Evolutionary conservation across 2,113 vertebrate genomes (phyloP), one percentile per base, ranked within the genome.

Genomic region (Microcebus lehilahytsara): DNA sequence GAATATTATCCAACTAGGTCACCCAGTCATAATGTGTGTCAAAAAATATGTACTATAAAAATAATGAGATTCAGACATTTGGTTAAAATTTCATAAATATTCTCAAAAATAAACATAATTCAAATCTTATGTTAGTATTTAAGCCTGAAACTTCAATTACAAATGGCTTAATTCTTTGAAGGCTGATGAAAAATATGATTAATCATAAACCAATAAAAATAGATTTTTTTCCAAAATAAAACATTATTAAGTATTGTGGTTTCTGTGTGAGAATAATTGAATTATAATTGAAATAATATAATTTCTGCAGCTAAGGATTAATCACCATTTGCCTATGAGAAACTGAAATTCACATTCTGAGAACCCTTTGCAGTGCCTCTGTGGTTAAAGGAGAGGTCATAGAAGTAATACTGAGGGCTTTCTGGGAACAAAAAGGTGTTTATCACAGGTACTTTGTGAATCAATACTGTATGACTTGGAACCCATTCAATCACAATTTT

Each of bases 51-150:
- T 69, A 60, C 10, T 67, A 46, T 79, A 71, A 86, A 86, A 69
- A 40, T 40, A 62, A 86, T 67, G 90, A 60, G 13, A 85, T 72
- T 67, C 27, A 88, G 10, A 83, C 85, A 97, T 97, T 97, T 98
- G 96, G 9, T 96, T 96, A 95, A 97, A 98, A 95, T 46, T 94
- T 95, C 67, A 96, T 67, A 96, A 97, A 98, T 92, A 95, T 90
- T 97, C 91, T 97, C 97, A 98, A 97, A 97, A 77, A 96, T 78
- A 97, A 92, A 58, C 86, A 91, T 62, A 97, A 79, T 95, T 93
- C 95, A 95, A 97, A 98, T 97, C 84, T 83, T 96, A 91, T 93
- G 96, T 97, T 97, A 98, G 79, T 87, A 34, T 97, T 97, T 97
- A 98, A 98, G 96, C 84, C 62, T 97, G 91, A 97, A 97, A 92